A percentile compares a stretch with the other conserved stretches of the same genome.
Evolutionary conservation across 2,113 vertebrate genomes (phyloP).

Genomic region (Thryonomys swinderianus): DNA sequence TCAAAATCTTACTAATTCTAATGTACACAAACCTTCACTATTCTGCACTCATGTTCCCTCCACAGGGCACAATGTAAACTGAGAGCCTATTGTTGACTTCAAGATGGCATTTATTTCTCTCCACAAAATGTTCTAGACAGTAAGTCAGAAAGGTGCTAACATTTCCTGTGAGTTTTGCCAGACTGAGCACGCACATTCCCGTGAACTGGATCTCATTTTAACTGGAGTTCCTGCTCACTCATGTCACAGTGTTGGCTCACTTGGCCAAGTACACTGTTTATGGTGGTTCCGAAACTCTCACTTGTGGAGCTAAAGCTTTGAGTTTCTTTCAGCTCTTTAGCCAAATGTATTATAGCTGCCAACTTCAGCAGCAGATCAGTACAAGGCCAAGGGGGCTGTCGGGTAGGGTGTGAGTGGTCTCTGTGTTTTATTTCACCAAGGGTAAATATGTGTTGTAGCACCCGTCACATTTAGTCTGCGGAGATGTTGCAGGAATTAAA

Average conservation of each 20-base stretch:
- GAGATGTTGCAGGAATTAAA: background rate
- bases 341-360: background rate
- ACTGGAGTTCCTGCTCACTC: conserved; percentile 62
- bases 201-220: conserved; percentile 61
- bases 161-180: conserved; percentile 74
- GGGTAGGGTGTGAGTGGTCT: background rate
- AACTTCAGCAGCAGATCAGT: background rate
- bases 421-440: background rate
- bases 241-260: background rate
- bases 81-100: conserved; percentile 65
- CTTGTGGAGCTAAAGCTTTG: conserved; percentile 53
- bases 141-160: conserved; percentile 52
- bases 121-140: conserved; percentile 66
- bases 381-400: background rate
- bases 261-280: conserved; percentile 33
- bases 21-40: conserved; percentile 66
- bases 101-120: conserved; percentile 77
- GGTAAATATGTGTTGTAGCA: background rate
- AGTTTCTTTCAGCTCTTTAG: conserved; percentile 47
- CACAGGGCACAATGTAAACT: conserved; percentile 66
- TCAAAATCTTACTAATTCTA: conserved; percentile 53
- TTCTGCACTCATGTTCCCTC: conserved; percentile 59
- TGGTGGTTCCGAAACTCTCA: background rate
- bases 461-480: background rate
- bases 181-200: conserved; percentile 60